phyloP scores from a whole-genome alignment of 2,888 invertebrate genomes.

The Steinernema hermaphroditum region DNA sequence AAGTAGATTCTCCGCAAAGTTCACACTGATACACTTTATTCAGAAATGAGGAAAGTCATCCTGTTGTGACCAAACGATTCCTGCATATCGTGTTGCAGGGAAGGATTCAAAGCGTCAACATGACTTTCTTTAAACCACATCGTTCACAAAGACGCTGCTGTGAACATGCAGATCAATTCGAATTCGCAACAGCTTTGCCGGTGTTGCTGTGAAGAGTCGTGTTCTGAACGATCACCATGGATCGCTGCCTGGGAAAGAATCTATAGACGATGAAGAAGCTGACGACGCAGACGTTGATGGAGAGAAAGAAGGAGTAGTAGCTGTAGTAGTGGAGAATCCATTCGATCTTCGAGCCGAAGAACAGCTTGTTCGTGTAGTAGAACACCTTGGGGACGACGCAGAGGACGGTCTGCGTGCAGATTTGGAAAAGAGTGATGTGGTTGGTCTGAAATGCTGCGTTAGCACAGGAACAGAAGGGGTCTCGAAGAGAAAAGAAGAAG shows the following conservation, averaged over 20 bases:
- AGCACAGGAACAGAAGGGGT: too few relatives aligned
- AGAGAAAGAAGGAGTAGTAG: conserved; percentile 2
- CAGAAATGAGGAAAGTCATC: too few relatives aligned
- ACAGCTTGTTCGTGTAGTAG: neutral
- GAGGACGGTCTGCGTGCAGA: neutral
- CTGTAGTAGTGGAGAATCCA: neutral
- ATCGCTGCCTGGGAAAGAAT: neutral
- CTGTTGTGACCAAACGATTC: too few relatives aligned
- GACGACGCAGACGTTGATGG: neutral
- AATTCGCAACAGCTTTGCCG: too few relatives aligned
- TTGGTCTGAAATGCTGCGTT: neutral
- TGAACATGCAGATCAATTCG: too few relatives aligned
- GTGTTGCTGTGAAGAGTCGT: neutral
- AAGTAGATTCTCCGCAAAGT: too few relatives aligned
- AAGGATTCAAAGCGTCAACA: too few relatives aligned
- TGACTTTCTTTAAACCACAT: too few relatives aligned
- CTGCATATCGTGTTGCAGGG: too few relatives aligned
- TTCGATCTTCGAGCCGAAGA: neutral
- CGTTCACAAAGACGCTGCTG: too few relatives aligned
- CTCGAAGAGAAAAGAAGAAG: too few relatives aligned
- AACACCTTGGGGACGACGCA: neutral
- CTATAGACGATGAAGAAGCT: neutral
- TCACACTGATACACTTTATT: too few relatives aligned
- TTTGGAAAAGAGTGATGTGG: neutral
- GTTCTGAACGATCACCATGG: neutral